These are phyloP conservation scores for Felis catus DNA, from an alignment of 2,113 vertebrate genomes.

Conservation along the genomic window F.catus_Fca126_mat1.0 CM031419.1:34218001-34218500, in stretches of 20 bases:
- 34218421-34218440: slow-evolving; percentile 29
- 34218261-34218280: too few species aligned
- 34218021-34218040: slow-evolving; percentile 23
- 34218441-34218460: slow-evolving; percentile 25
- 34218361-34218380: slow-evolving; percentile 48
- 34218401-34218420: slow-evolving; percentile 37
- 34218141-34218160: too few species aligned
- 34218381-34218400: slow-evolving; percentile 48
- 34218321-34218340: slow-evolving; percentile 24
- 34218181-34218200: too few species aligned
- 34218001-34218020: slow-evolving; percentile 1
- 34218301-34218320: neutral
- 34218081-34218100: neutral
- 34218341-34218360: slow-evolving; percentile 26
- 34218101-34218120: neutral
- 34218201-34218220: too few species aligned
- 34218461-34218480: slow-evolving; percentile 52
- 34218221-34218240: too few species aligned
- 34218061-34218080: neutral
- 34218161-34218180: too few species aligned
- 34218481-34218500: slow-evolving; percentile 17
- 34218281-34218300: too few species aligned
- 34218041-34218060: neutral
- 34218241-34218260: too few species aligned
- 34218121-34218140: too few species aligned